Evolutionary conservation across 2,113 vertebrate species (phyloP).

Genomic region (Hyla sarda): DNA sequence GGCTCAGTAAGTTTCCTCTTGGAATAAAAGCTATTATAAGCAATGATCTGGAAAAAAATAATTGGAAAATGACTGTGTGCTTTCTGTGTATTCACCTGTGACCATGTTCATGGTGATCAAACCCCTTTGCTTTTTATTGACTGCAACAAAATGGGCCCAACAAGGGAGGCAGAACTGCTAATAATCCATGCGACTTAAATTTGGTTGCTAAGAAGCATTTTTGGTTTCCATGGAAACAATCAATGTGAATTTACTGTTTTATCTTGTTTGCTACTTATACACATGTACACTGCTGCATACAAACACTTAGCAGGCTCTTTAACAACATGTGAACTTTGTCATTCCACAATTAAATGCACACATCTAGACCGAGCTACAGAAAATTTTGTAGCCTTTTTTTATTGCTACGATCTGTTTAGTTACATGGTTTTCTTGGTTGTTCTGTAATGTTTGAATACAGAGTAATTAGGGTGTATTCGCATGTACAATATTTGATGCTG

Average conservation of each 20-base stretch:
- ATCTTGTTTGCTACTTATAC: not conserved
- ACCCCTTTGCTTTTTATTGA: not conserved
- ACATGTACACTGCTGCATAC: not conserved
- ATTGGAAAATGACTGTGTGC: not conserved
- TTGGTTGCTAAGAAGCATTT: not conserved
- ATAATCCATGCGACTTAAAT: constrained; percentile 6
- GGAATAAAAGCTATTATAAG: not conserved
- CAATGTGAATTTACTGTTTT: not conserved
- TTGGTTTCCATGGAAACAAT: constrained; percentile 15
- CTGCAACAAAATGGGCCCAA: not conserved
- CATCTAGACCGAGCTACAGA: too few relatives aligned
- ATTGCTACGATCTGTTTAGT: not conserved
- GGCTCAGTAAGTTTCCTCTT: not conserved
- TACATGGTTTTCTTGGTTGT: not conserved
- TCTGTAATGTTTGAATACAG: not conserved
- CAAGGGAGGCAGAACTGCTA: not conserved
- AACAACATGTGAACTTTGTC: too few relatives aligned
- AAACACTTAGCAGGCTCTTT: not conserved
- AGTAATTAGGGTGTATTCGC: too few relatives aligned
- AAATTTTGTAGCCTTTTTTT: too few relatives aligned
- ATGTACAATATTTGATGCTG: too few relatives aligned
- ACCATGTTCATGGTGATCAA: not conserved
- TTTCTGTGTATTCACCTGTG: not conserved
- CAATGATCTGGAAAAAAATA: not conserved
- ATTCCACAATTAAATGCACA: too few relatives aligned